Evolutionary conservation across 2,113 vertebrate species (phyloP).

Genomic region (Centropus unirufus): DNA sequence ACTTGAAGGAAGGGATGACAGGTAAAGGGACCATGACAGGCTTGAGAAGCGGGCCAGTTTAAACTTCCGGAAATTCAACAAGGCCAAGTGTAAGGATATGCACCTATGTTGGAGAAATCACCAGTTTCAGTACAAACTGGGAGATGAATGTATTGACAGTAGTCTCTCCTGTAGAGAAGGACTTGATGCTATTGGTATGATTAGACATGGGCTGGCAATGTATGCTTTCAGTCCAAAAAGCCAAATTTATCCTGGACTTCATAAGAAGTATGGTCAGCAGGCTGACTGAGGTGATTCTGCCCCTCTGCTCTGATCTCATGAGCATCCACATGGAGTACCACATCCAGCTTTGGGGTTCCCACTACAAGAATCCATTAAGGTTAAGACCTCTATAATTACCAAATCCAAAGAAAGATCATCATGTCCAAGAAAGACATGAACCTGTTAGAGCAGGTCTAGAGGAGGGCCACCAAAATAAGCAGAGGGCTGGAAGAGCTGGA

Average conservation of each 20-base stretch:
- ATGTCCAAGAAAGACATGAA: background rate
- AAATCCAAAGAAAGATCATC: no score
- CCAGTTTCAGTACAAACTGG: background rate
- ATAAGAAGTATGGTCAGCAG: background rate
- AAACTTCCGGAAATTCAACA: background rate
- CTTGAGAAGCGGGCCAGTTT: background rate
- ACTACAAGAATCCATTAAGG: background rate
- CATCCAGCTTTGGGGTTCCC: accelerated
- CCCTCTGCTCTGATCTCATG: accelerated
- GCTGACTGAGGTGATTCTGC: background rate
- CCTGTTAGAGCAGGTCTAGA: accelerated
- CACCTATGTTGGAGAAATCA: background rate
- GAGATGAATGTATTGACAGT: background rate
- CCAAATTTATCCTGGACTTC: accelerated
- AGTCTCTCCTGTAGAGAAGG: background rate
- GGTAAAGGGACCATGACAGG: background rate
- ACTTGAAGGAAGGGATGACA: background rate
- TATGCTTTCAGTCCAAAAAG: background rate
- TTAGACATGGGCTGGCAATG: background rate
- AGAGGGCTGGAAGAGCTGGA: background rate
- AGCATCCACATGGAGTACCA: background rate
- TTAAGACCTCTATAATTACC: no score
- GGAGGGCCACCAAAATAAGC: background rate
- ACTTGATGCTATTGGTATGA: background rate
- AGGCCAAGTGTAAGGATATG: background rate